phyloP scores from a whole-genome alignment of 1,140 invertebrate species.

The Himalopsyche phryganea region DNA sequence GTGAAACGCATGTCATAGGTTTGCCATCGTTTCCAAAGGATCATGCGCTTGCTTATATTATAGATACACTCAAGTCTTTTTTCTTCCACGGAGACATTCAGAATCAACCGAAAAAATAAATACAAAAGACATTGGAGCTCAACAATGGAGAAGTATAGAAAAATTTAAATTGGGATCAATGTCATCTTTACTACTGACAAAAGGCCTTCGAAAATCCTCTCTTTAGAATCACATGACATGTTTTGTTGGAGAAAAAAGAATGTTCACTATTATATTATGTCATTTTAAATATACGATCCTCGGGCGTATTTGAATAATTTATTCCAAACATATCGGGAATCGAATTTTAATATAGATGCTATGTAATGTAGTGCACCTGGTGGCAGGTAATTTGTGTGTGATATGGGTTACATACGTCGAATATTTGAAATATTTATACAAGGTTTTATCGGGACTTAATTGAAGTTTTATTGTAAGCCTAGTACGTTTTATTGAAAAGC shows the following conservation, averaged over 20 bases:
- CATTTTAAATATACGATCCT: slow-evolving; percentile 5
- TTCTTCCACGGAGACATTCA: neutral
- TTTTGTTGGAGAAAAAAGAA: slow-evolving; percentile 10
- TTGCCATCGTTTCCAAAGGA: too few species aligned
- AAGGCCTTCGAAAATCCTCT: slow-evolving; percentile 8
- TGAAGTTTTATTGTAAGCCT: slow-evolving; percentile 1
- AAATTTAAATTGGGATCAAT: slow-evolving; percentile 32
- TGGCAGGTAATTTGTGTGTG: slow-evolving; percentile 6
- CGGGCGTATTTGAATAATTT: slow-evolving; percentile 27
- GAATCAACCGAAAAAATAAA: slow-evolving; percentile 1
- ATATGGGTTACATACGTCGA: slow-evolving; percentile 12
- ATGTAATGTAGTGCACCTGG: slow-evolving; percentile 6
- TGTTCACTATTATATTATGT: slow-evolving; percentile 15
- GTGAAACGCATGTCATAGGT: too few species aligned
- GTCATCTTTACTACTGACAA: slow-evolving; percentile 30
- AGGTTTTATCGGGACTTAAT: slow-evolving; percentile 7
- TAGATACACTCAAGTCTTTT: neutral
- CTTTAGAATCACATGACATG: slow-evolving; percentile 4
- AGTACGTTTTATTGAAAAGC: too few species aligned
- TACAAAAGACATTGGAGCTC: neutral
- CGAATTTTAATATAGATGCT: slow-evolving; percentile 18
- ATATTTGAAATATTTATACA: slow-evolving; percentile 8
- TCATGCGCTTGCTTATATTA: neutral
- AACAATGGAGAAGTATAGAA: slow-evolving; percentile 18
- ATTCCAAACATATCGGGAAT: slow-evolving; percentile 21